Percentiles rank a stretch among this genome's conserved stretches.
These are phyloP conservation scores for Drosophila sordidula DNA, from an alignment of 2,888 invertebrate species.

Conservation along the genomic window DNA sequence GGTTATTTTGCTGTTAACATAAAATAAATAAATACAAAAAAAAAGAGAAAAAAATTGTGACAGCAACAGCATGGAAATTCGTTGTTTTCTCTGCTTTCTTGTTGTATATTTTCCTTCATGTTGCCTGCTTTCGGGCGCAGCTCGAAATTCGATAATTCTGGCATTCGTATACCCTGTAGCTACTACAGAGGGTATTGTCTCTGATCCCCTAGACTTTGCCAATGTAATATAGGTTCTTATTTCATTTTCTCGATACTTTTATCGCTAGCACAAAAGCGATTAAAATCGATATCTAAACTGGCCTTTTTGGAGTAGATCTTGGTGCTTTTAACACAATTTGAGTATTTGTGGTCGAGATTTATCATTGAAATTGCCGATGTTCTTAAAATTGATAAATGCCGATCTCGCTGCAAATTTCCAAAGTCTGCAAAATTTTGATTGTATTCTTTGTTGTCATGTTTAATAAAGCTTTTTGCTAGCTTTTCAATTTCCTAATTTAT, in stretches of 20 bases:
- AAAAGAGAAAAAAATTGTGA: conserved; percentile 34
- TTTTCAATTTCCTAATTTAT: no score
- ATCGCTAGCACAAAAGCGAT: no score
- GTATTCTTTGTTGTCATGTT: no score
- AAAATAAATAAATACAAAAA: conserved; percentile 45
- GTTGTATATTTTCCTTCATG: conserved; percentile 10
- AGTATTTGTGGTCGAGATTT: not conserved
- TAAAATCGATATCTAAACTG: no score
- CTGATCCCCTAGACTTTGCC: no score
- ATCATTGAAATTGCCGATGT: not conserved
- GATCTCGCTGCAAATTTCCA: no score
- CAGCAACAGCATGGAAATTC: conserved; percentile 39
- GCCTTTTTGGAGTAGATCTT: not conserved
- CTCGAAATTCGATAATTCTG: conserved; percentile 9
- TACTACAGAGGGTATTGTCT: not conserved
- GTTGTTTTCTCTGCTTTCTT: conserved; percentile 9
- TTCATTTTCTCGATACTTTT: not conserved
- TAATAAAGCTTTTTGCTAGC: no score
- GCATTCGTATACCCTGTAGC: not conserved
- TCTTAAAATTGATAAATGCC: no score
- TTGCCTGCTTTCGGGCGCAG: conserved; percentile 27
- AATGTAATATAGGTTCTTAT: not conserved
- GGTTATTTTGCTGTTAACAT: conserved; percentile 47
- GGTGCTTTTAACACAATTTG: not conserved
- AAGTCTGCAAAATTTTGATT: no score